Percentiles rank a stretch among this genome's conserved stretches.
phyloP scores from a whole-genome alignment of 30 jellyfish, hydroid and myxozoan genomes.

The Hydractinia symbiolongicarpus region DNA sequence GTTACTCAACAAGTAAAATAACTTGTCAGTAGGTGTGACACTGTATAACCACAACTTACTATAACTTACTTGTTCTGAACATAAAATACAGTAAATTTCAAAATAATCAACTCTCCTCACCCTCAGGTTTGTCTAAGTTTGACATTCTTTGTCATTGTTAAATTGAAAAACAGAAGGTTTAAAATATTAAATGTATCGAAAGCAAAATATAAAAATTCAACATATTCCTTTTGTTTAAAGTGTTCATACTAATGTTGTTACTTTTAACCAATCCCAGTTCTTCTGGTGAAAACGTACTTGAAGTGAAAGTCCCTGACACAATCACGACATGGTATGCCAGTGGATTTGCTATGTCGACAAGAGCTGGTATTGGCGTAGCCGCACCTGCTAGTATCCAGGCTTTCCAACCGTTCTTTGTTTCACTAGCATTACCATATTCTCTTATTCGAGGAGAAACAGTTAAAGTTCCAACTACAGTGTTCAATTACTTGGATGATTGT shows the following conservation, averaged over 20 bases:
- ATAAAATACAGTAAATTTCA: too few relatives aligned
- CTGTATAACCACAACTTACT: neutral
- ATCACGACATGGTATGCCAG: constrained; percentile 88
- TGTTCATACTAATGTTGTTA: too few relatives aligned
- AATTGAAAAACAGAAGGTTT: too few relatives aligned
- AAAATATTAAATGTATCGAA: too few relatives aligned
- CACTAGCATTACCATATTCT: constrained; percentile 75
- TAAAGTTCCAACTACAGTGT: constrained; percentile 55
- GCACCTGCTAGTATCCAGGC: constrained; percentile 54
- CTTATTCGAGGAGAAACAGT: constrained; percentile 76
- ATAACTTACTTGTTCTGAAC: neutral
- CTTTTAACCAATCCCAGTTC: neutral
- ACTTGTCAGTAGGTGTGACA: neutral
- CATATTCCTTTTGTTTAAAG: too few relatives aligned
- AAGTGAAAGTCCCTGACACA: constrained; percentile 74
- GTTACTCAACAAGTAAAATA: neutral
- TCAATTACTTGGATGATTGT: constrained; percentile 68
- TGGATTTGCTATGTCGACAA: constrained; percentile 70
- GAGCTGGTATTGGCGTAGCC: constrained; percentile 77
- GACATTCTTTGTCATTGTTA: neutral
- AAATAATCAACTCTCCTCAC: neutral
- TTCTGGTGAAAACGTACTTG: constrained; percentile 60
- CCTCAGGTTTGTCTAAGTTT: neutral
- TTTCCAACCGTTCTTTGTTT: constrained; percentile 67
- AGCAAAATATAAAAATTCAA: neutral